Percentiles rank a stretch among this genome's conserved stretches.
phyloP scores from a whole-genome alignment of 2,888 invertebrate species.

The Germaria angustata region DNA sequence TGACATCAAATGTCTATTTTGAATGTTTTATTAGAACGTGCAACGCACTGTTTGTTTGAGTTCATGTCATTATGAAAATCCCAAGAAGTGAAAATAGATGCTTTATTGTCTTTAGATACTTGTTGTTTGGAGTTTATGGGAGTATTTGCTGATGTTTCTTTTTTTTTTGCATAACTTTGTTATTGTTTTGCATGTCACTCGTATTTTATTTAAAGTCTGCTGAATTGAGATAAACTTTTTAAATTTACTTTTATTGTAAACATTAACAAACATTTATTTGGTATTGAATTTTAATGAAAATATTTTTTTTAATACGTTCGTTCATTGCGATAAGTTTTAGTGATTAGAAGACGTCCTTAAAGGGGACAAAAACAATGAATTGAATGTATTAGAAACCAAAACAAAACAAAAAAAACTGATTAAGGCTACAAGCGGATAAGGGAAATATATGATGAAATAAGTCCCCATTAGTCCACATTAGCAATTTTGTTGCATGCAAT shows the following conservation, averaged over 20 bases:
- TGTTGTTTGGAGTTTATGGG: background rate
- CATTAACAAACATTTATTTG: constrained; percentile 17
- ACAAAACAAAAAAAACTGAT: no score
- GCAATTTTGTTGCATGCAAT: no score
- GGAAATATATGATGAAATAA: no score
- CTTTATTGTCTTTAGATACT: constrained; percentile 35
- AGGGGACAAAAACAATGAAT: background rate
- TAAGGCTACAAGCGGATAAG: no score
- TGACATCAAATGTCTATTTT: constrained; percentile 76
- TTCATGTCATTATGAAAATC: constrained; percentile 5
- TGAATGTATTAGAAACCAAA: no score
- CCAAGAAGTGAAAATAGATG: background rate
- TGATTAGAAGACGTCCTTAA: no score
- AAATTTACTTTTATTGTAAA: background rate
- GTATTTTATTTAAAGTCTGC: constrained; percentile 41
- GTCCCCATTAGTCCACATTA: no score
- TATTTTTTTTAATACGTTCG: background rate
- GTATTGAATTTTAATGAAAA: background rate
- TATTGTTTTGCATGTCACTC: constrained; percentile 43
- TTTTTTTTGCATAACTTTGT: background rate
- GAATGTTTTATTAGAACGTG: constrained; percentile 68
- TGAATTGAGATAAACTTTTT: constrained; percentile 16
- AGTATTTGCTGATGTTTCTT: background rate
- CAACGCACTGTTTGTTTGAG: background rate
- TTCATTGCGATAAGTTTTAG: background rate